phyloP scores from a whole-genome alignment of 2,888 invertebrate genomes.

The Drosophila mayaguana region DNA sequence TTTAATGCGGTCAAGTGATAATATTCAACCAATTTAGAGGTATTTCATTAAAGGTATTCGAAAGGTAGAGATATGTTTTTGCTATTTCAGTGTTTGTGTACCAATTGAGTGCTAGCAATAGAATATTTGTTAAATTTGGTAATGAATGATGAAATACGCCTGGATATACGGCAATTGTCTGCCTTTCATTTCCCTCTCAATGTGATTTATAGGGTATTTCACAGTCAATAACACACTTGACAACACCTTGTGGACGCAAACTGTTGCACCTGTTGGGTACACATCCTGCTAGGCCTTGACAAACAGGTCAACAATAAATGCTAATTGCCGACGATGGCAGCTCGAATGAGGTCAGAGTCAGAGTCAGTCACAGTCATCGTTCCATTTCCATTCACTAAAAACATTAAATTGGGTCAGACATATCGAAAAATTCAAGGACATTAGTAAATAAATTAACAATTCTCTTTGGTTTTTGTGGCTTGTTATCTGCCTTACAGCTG shows the following conservation, averaged over 20 bases:
- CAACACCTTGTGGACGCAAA: neutral
- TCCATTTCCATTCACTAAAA: neutral
- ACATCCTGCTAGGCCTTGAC: constrained; percentile 12
- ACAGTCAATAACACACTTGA: neutral
- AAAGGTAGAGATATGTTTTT: too few relatives aligned
- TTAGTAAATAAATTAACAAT: neutral
- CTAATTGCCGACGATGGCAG: constrained; percentile 27
- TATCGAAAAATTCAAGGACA: constrained; percentile 15
- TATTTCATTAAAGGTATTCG: too few relatives aligned
- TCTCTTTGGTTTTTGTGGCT: neutral
- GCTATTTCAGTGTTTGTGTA: too few relatives aligned
- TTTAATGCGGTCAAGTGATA: too few relatives aligned
- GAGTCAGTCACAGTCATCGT: constrained; percentile 45
- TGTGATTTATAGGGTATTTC: neutral
- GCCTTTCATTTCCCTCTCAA: neutral
- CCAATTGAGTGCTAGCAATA: too few relatives aligned
- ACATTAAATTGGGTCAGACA: constrained; percentile 7
- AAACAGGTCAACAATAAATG: constrained; percentile 54
- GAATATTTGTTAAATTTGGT: neutral
- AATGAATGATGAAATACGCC: neutral
- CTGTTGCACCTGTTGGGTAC: constrained; percentile 57
- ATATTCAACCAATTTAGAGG: neutral
- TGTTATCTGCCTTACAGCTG: constrained; percentile 82
- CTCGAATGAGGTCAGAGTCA: constrained; percentile 61
- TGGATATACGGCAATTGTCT: neutral